phyloP scores from a whole-genome alignment of 1,140 invertebrate species.

The Frieseomelitta varia region DNA sequence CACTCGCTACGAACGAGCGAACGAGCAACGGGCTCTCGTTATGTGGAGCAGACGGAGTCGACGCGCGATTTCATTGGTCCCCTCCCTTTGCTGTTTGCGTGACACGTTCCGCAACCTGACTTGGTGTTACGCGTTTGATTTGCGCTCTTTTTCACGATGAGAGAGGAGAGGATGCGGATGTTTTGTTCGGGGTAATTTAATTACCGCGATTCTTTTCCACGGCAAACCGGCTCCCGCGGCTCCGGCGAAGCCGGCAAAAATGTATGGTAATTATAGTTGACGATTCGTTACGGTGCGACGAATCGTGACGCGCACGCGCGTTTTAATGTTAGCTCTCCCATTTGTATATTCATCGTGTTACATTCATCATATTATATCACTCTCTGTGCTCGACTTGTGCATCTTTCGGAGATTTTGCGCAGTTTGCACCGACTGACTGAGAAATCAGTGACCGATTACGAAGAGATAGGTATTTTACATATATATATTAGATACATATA shows the following conservation, averaged over 20 bases:
- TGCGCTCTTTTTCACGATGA: background rate
- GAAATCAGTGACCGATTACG: too few species aligned
- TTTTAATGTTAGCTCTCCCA: background rate
- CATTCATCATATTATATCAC: background rate
- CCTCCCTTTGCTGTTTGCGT: slow-evolving; percentile 10
- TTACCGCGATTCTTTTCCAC: slow-evolving; percentile 26
- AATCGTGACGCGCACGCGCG: too few species aligned
- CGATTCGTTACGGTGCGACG: too few species aligned
- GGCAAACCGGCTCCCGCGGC: slow-evolving; percentile 34
- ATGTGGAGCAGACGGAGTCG: slow-evolving; percentile 43
- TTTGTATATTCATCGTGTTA: background rate
- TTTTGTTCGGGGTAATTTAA: slow-evolving; percentile 49
- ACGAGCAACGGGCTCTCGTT: background rate
- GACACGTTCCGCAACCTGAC: slow-evolving; percentile 1
- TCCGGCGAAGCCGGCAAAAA: slow-evolving; percentile 15
- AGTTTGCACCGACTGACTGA: background rate
- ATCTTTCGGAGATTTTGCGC: background rate
- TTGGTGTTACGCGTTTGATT: background rate
- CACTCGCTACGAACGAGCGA: background rate
- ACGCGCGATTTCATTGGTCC: slow-evolving; percentile 28
- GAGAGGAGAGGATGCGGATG: slow-evolving; percentile 26
- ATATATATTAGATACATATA: too few species aligned
- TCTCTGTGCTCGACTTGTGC: background rate
- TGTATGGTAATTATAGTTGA: slow-evolving; percentile 44
- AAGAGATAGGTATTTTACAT: too few species aligned